Percentiles rank a stretch among this genome's conserved stretches.
These are phyloP conservation scores for Drosophila orena DNA, from an alignment of 1,140 invertebrate species.

Conservation along the genomic window DNA sequence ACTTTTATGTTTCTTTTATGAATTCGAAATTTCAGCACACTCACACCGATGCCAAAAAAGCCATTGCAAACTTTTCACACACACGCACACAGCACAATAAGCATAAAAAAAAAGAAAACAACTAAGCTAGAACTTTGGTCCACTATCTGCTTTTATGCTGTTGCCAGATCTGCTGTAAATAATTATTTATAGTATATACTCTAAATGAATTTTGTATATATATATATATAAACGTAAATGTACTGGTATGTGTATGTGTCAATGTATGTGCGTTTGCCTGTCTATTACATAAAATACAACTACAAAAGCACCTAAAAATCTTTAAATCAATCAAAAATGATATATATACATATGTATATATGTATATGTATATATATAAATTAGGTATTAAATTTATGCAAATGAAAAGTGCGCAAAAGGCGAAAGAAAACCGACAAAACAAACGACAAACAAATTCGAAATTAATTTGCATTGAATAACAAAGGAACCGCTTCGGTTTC, in stretches of 20 bases:
- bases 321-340: conserved; percentile 13
- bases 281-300: conserved; percentile 19
- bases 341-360: conserved; percentile 4
- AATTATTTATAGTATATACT: conserved; percentile 23
- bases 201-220: conserved; percentile 1
- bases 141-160: conserved; percentile 40
- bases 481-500: conserved; percentile 51
- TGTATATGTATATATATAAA: not conserved
- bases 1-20: conserved; percentile 32
- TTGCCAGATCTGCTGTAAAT: conserved; percentile 38
- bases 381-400: conserved; percentile 58
- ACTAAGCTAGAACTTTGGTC: conserved; percentile 27
- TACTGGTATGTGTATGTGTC: conserved; percentile 40
- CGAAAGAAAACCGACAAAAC: conserved; percentile 5
- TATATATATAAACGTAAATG: conserved; percentile 1
- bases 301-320: conserved; percentile 29
- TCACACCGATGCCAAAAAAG: conserved; percentile 4
- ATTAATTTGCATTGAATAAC: conserved; percentile 73
- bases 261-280: conserved; percentile 30
- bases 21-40: conserved; percentile 5
- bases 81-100: conserved; percentile 25
- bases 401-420: conserved; percentile 53
- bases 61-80: conserved; percentile 26
- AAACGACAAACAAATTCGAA: conserved; percentile 65
- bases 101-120: conserved; percentile 2